Conservation (phyloP, 2,797 vertebrate species). For the Adrianichthys oophorus region DNA sequence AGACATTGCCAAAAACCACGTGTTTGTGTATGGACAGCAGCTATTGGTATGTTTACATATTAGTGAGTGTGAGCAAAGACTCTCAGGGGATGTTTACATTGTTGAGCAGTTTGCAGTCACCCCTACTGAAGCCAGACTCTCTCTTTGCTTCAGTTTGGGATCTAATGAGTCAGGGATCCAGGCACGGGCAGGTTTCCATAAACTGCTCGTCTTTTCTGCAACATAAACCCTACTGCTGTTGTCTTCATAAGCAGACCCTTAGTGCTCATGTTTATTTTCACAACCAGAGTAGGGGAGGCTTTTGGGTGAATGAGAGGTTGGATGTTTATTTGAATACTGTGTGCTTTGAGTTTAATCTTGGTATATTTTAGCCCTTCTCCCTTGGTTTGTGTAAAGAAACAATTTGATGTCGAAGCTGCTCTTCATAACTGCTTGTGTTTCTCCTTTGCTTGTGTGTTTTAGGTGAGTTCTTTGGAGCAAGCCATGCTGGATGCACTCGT, state of each 20-base stretch:
- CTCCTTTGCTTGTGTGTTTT: constrained; percentile 36
- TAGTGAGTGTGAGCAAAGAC: constrained; percentile 12
- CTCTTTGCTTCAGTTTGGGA: constrained; percentile 21
- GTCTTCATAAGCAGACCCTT: constrained; percentile 35
- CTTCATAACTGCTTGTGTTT: constrained; percentile 1
- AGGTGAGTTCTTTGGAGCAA: constrained; percentile 98
- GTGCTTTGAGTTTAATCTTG: constrained; percentile 4
- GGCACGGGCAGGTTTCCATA: constrained; percentile 32
- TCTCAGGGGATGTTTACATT: constrained; percentile 39
- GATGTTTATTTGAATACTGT: constrained; percentile 35
- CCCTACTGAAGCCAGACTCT: constrained; percentile 40
- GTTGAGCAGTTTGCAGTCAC: constrained; percentile 41
- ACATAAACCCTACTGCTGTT: constrained; percentile 42
- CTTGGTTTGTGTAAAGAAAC: constrained; percentile 40
- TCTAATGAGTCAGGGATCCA: constrained; percentile 23
- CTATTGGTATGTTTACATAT: constrained; percentile 86
- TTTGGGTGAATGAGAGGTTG: constrained; percentile 20
- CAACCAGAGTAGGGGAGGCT: constrained; percentile 25
- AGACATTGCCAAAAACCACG: constrained; percentile 98
- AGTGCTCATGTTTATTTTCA: constrained; percentile 52
- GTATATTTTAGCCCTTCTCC: constrained; percentile 5
- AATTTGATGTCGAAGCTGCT: constrained; percentile 18
- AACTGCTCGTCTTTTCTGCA: constrained; percentile 54
- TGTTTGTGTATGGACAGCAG: constrained; percentile 98
- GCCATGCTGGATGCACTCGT: constrained; percentile 97